Conservation (phyloP, 2,113 vertebrate species). For the Ibidorhyncha struthersii region DNA sequence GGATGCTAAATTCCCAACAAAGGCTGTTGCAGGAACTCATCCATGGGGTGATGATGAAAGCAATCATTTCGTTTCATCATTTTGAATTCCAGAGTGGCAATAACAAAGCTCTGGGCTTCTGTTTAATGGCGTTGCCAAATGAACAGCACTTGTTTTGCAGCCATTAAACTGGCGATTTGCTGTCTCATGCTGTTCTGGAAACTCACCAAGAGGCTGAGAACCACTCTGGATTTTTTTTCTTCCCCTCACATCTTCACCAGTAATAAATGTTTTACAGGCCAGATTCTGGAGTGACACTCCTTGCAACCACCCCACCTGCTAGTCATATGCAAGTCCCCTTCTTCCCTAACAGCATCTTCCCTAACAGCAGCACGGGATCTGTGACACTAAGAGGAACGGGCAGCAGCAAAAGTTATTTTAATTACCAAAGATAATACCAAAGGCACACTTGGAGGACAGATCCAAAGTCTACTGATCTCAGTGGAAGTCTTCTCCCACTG, state of each 20-base stretch:
- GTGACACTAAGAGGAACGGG: neutral
- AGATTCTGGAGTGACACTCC: neutral
- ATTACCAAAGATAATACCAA: neutral
- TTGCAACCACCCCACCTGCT: neutral
- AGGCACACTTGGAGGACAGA: neutral
- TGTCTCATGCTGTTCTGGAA: constrained; percentile 13
- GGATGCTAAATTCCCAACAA: neutral
- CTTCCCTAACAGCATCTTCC: neutral
- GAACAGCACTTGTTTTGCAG: neutral
- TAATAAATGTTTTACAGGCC: neutral
- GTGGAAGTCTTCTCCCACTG: neutral
- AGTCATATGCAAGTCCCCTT: neutral
- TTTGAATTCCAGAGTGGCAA: neutral
- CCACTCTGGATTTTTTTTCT: neutral
- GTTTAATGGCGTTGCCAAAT: neutral
- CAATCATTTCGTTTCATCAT: neutral
- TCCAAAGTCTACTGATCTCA: neutral
- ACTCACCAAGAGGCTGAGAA: neutral
- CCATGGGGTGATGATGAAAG: neutral
- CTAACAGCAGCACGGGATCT: fast-evolving
- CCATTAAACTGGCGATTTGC: neutral
- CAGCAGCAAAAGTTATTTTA: neutral
- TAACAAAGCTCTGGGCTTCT: neutral
- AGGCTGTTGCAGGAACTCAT: neutral
- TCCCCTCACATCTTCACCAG: neutral